These are phyloP conservation scores for Ooceraea biroi DNA, from an alignment of 1,140 invertebrate species.

Conservation along the genomic window DNA sequence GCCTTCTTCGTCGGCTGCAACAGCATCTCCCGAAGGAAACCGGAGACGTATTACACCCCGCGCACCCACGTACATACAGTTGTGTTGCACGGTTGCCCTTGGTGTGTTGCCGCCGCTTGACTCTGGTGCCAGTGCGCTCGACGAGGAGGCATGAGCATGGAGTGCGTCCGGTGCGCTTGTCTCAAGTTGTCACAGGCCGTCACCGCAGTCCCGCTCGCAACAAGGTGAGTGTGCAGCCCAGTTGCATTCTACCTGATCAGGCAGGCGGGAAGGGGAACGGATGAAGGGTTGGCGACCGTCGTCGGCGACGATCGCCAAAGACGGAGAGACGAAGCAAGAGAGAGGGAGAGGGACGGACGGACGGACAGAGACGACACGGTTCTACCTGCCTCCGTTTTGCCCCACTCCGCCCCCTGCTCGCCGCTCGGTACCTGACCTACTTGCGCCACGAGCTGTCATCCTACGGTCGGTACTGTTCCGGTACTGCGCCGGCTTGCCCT, in stretches of 20 bases:
- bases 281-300: too few species aligned
- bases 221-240: slow-evolving; percentile 72
- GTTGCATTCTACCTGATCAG: slow-evolving; percentile 64
- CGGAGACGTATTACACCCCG: not conserved
- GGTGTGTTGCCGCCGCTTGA: slow-evolving; percentile 15
- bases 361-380: slow-evolving; percentile 7
- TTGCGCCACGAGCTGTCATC: slow-evolving; percentile 76
- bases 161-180: slow-evolving; percentile 78
- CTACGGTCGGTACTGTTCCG: slow-evolving; percentile 65
- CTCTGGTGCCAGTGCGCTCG: slow-evolving; percentile 48
- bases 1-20: slow-evolving; percentile 40
- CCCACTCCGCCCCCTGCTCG: slow-evolving; percentile 4
- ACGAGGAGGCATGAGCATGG: slow-evolving; percentile 76
- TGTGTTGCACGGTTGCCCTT: too few species aligned
- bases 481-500: not conserved
- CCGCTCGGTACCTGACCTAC: slow-evolving; percentile 65
- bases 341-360: slow-evolving; percentile 7
- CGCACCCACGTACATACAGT: not conserved
- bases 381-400: not conserved
- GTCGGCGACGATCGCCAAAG: not conserved
- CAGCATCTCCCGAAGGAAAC: slow-evolving; percentile 30
- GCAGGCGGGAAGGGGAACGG: slow-evolving; percentile 27
- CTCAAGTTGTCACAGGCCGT: slow-evolving; percentile 81
- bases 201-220: slow-evolving; percentile 72
- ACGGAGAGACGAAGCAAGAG: slow-evolving; percentile 49